Percentiles rank a stretch among this genome's conserved stretches.
phyloP scores from a whole-genome alignment of 2,113 vertebrate genomes.

The Bufo gargarizans region DNA sequence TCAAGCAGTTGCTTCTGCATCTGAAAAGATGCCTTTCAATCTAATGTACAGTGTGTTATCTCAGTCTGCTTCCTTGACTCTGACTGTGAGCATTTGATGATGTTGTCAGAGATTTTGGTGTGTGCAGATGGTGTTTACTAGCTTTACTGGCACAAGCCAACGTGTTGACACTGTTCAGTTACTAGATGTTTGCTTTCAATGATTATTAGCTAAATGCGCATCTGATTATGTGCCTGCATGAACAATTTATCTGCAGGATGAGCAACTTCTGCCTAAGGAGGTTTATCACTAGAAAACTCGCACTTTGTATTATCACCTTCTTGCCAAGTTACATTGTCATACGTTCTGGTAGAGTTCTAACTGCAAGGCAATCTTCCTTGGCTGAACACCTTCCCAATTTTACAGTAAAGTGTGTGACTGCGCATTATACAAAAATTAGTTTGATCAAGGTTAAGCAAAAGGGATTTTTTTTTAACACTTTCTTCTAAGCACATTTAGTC shows the following conservation, averaged over 20 bases:
- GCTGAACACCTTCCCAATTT: constrained; percentile 28
- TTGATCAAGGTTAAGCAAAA: constrained; percentile 8
- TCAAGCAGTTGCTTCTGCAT: not conserved
- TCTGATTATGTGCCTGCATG: constrained; percentile 2
- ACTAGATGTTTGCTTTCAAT: constrained; percentile 29
- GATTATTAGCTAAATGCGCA: constrained; percentile 50
- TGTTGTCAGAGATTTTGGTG: constrained; percentile 25
- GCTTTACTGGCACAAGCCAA: constrained; percentile 44
- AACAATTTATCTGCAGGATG: not conserved
- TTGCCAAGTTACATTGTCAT: constrained; percentile 7
- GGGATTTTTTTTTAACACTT: not conserved
- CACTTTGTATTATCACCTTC: not conserved
- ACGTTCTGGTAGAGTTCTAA: not conserved
- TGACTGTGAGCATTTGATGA: constrained; percentile 25
- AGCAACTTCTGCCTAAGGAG: not conserved
- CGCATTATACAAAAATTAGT: constrained; percentile 23
- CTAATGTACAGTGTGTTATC: not conserved
- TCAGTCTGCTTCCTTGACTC: constrained; percentile 7
- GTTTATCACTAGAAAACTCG: not conserved
- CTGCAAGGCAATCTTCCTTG: not conserved
- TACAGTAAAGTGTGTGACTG: not conserved
- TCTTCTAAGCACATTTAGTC: constrained; percentile 13
- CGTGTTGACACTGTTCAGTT: constrained; percentile 16
- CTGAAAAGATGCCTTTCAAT: not conserved
- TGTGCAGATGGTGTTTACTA: constrained; percentile 54